Evolutionary conservation across 2,113 vertebrate species (phyloP), one percentile per base, ranked within the genome.

Genomic region (Speoplatyrhinus poulsoni): DNA sequence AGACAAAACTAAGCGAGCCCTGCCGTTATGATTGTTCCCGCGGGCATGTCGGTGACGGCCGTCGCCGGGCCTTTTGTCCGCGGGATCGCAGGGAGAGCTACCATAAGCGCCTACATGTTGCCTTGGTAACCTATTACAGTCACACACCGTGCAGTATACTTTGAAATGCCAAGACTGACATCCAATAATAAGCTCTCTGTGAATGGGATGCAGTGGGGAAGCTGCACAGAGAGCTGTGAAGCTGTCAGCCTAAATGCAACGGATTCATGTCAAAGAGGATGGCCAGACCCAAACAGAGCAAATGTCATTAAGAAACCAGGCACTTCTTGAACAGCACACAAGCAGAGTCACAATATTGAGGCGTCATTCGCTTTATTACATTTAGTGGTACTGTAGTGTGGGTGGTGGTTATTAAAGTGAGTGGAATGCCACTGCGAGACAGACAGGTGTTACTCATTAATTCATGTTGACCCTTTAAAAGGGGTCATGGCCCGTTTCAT

Each of bases 181-280:
- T 87, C 72, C 69, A 53, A 88, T 87, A 87, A 89, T 84, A 82
- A 86, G 72, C 55, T 46, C 57, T 57, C 67, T 73, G 62, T 83
- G 82, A 85, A 83, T 84, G 70, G 65, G 59, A 66, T 78, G 81
- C 75, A 55, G 75, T 8, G 63, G 48, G 83, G 82, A 76, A 70
- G 69, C 62, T 70, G 67, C 59, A 62, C 55, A 76, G 57, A 32
- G 62, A 70, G 56, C 61, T 46, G 50, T 16, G 52, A 49, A 66
- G 57, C 69, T 82, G 82, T 81, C 84, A 83, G 68, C 77, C 81
- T 81, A 77, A 87, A 88, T 88, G 80, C 60, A 70, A 66, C 6
- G 61, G 74, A 60, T 77, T 81, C 55, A 62, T 67, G 65, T 72
- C 72, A 85, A 47, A 8, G 3, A 49, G 33, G 48, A 50, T 26